These are phyloP conservation scores for Ennomos fuscantarius DNA, from an alignment of 2,888 invertebrate genomes.

Conservation along the genomic window DNA sequence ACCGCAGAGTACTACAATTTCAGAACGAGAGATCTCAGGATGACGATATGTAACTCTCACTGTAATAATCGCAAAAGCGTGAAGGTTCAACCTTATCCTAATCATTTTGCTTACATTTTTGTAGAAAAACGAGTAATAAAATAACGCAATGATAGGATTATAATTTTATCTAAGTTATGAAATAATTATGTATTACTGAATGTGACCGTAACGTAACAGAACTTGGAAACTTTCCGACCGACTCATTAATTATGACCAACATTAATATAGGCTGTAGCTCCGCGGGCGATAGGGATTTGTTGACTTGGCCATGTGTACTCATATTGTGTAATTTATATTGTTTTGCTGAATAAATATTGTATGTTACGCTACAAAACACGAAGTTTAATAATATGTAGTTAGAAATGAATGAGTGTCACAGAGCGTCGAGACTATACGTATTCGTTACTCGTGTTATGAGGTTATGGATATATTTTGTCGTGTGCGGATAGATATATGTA, in stretches of 20 bases:
- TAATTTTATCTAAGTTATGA: conserved; percentile 17
- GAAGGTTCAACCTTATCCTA: no score
- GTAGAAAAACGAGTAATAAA: no score
- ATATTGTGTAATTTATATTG: conserved; percentile 24
- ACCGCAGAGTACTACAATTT: no score
- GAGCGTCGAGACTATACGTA: not conserved
- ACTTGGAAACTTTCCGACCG: conserved; percentile 42
- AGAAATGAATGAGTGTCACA: not conserved
- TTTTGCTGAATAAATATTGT: conserved; percentile 20
- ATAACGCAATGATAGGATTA: conserved; percentile 1
- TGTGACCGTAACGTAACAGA: conserved; percentile 49
- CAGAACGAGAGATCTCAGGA: no score
- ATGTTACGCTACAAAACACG: not conserved
- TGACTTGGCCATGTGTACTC: conserved; percentile 22
- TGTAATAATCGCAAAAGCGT: no score
- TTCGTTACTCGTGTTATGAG: no score
- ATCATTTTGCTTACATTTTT: no score
- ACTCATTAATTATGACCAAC: conserved; percentile 49
- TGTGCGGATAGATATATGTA: no score
- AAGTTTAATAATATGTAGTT: not conserved
- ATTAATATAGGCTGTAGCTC: conserved; percentile 44
- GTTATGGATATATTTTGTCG: no score
- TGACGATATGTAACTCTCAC: no score
- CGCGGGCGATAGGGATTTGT: conserved; percentile 39
- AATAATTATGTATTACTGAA: conserved; percentile 46